Evolutionary conservation across 2,797 vertebrate genomes (phyloP), one percentile per base, ranked within the genome.

Genomic region (Danionella dracula): DNA sequence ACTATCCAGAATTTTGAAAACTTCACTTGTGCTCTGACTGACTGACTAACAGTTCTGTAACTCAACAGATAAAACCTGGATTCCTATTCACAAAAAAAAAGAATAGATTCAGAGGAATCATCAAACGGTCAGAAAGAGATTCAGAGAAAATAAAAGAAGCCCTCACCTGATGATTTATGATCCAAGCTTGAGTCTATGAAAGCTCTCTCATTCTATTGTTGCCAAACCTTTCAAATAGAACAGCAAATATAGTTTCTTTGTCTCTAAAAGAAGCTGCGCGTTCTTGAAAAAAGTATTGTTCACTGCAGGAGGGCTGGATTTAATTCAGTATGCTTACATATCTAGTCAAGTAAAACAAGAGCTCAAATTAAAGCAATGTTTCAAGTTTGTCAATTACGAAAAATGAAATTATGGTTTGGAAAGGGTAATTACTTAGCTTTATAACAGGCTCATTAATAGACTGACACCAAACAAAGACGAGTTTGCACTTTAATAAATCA

Each of bases 121-220:
- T n/a, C 16, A 45, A 41, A 65, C 20, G 19, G 41, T 41, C 53
- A 40, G 13, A 29, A 11, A 46, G 44, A 66, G 42, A 66, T 1
- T 0, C 32, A 12, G 20, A 41, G 31, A 54, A 54, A 49, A 38
- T n/a, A 54, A 23, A 54, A 45, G 55, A 57, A n/a, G 31, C 31
- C 50, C 48, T 21, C 62, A 65, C 54, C 64, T 66, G 64, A 46
- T 66, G 51, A 66, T 57, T 66, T 66, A 66, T 57, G 64, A 66
- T 56, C 31, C 63, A 13, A 11, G 63, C 45, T 21, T 20, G 7
- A 65, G 50, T 65, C 51, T 44, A 20, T 46, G 31, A 65, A 65
- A 55, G 62, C 62, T 65, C 54, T 65, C 41, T 10, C 17, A 49
- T 40, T 27, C 53, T 49, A 66, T 66, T 57, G 44, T 49, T 7